Percentiles rank a stretch among this genome's conserved stretches.
phyloP scores from a whole-genome alignment of 2,113 vertebrate species.

The Scortum barcoo region DNA sequence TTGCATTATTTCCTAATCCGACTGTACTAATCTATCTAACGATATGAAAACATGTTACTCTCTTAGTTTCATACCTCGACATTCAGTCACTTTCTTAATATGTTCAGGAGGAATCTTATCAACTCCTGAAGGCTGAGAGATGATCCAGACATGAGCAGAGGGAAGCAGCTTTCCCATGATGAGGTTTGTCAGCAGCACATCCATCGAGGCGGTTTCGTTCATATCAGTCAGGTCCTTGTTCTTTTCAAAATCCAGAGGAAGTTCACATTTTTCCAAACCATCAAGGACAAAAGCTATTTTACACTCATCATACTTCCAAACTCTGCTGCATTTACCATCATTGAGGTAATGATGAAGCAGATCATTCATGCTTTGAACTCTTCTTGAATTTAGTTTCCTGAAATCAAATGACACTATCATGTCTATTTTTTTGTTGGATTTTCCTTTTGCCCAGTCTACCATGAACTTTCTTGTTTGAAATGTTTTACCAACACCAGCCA shows the following conservation, averaged over 20 bases:
- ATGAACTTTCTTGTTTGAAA: background rate
- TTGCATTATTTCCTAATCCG: too few relatives aligned
- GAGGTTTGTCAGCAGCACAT: conserved; percentile 54
- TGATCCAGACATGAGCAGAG: conserved; percentile 48
- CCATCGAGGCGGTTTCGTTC: background rate
- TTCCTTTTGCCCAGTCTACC: conserved; percentile 4
- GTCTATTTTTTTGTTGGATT: background rate
- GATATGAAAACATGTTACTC: too few relatives aligned
- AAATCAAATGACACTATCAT: conserved; percentile 3
- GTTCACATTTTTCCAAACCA: conserved; percentile 39
- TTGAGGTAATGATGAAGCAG: background rate
- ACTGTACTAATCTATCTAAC: too few relatives aligned
- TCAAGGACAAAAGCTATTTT: conserved; percentile 47
- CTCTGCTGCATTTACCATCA: accelerated
- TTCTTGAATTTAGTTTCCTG: conserved; percentile 4
- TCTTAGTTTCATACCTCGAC: too few relatives aligned
- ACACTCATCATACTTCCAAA: background rate
- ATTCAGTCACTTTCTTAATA: too few relatives aligned
- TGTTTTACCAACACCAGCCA: conserved; percentile 46
- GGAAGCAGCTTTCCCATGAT: conserved; percentile 37
- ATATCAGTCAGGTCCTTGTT: background rate
- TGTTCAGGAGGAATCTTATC: too few relatives aligned
- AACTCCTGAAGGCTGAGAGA: conserved; percentile 22
- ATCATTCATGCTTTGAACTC: conserved; percentile 15
- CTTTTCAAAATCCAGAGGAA: conserved; percentile 34